A percentile compares a stretch with the other conserved stretches of the same genome.
Evolutionary conservation across 2,113 vertebrate genomes (phyloP).

Genomic region (Gymnobelideus leadbeateri): DNA sequence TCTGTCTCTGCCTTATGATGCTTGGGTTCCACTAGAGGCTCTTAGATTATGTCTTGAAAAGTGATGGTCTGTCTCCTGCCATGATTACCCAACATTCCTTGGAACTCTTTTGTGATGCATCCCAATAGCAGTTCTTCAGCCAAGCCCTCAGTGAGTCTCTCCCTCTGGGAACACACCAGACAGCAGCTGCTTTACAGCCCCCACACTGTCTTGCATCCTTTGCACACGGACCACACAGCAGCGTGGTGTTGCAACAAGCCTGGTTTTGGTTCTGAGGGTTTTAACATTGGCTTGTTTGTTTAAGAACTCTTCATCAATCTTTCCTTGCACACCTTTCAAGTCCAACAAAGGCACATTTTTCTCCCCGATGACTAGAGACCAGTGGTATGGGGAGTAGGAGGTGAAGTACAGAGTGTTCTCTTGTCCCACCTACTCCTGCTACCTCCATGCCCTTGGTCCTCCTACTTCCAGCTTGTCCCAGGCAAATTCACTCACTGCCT

Average conservation of each 20-base stretch:
- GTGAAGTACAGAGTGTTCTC: not conserved
- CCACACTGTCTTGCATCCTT: not conserved
- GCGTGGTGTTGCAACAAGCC: not conserved
- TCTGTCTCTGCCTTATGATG: not conserved
- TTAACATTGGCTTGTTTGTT: not conserved
- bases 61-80: not conserved
- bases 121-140: not conserved
- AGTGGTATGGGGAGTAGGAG: conserved; percentile 3
- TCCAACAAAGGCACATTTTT: conserved; percentile 1
- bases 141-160: not conserved
- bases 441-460: not conserved
- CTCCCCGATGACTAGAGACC: not conserved
- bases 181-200: not conserved
- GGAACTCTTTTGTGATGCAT: not conserved
- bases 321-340: not conserved
- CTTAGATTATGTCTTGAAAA: not conserved
- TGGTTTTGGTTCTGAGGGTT: not conserved
- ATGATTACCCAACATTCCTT: not conserved
- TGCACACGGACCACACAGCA: not conserved
- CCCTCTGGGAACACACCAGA: not conserved
- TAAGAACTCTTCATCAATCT: not conserved
- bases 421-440: not conserved
- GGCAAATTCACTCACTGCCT: conserved; percentile 3
- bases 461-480: not conserved
- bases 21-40: not conserved